These are phyloP conservation scores for Ceramica pisi DNA, from an alignment of 2,888 invertebrate genomes.

Conservation along the genomic window DNA sequence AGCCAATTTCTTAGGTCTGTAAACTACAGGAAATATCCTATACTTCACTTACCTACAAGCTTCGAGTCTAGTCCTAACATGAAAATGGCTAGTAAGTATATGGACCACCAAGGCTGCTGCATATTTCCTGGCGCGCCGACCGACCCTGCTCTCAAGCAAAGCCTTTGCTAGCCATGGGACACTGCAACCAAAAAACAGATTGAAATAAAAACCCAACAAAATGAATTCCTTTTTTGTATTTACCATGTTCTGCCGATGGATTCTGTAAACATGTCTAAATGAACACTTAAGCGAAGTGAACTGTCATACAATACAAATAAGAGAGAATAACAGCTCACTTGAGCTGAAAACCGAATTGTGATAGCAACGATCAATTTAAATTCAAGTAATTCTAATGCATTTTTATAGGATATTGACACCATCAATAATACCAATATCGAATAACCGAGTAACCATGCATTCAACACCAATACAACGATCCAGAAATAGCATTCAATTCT, in stretches of 20 bases:
- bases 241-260: background rate
- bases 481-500: slow-evolving; percentile 18
- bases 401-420: background rate
- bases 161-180: slow-evolving; percentile 67
- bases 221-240: background rate
- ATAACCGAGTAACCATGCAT: background rate
- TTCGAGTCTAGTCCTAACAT: slow-evolving; percentile 86
- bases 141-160: slow-evolving; percentile 52
- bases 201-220: background rate
- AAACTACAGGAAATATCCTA: background rate
- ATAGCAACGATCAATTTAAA: background rate
- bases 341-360: background rate
- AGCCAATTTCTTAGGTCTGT: background rate
- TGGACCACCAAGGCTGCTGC: slow-evolving; percentile 83
- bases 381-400: background rate
- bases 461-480: slow-evolving; percentile 8
- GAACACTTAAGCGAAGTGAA: too few species aligned
- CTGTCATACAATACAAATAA: too few species aligned
- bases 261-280: too few species aligned
- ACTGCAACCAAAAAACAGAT: slow-evolving; percentile 72
- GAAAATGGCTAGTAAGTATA: slow-evolving; percentile 83
- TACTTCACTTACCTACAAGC: slow-evolving; percentile 79
- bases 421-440: background rate
- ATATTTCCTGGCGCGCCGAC: slow-evolving; percentile 76
- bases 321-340: too few species aligned